These are phyloP conservation scores for Rhyzopertha dominica DNA, from an alignment of 1,140 invertebrate genomes.

Conservation along the genomic window DNA sequence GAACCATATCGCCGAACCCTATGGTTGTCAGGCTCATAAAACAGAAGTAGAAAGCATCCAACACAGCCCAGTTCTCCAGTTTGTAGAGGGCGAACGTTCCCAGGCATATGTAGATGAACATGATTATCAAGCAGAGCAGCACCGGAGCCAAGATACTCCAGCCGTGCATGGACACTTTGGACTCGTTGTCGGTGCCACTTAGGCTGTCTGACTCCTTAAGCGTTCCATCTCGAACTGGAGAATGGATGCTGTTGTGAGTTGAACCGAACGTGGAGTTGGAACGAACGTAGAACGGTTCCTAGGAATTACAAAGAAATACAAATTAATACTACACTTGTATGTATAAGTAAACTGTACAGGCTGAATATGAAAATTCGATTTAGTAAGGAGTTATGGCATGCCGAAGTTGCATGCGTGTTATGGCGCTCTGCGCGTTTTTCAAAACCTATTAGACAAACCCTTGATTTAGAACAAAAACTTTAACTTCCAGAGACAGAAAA, in stretches of 20 bases:
- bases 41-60: constrained; percentile 92
- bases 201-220: constrained; percentile 58
- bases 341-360: too few species aligned
- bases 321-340: too few species aligned
- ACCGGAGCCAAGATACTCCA: constrained; percentile 73
- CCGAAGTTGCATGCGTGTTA: too few species aligned
- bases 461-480: too few species aligned
- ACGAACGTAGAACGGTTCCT: constrained; percentile 75
- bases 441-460: too few species aligned
- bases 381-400: too few species aligned
- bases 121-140: constrained; percentile 68
- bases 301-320: too few species aligned
- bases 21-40: constrained; percentile 92
- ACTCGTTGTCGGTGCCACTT: constrained; percentile 65
- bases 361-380: too few species aligned
- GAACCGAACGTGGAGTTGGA: constrained; percentile 56
- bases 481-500: too few species aligned
- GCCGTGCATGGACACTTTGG: constrained; percentile 66
- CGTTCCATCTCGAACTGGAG: constrained; percentile 52
- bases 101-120: constrained; percentile 78
- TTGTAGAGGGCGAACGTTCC: constrained; percentile 85
- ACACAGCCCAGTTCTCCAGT: constrained; percentile 78
- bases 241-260: constrained; percentile 50
- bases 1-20: constrained; percentile 85
- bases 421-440: too few species aligned